Evolutionary conservation across 1,140 invertebrate species (phyloP), one percentile per base, ranked within the genome.

Genomic region (Phenacoccus solenopsis): DNA sequence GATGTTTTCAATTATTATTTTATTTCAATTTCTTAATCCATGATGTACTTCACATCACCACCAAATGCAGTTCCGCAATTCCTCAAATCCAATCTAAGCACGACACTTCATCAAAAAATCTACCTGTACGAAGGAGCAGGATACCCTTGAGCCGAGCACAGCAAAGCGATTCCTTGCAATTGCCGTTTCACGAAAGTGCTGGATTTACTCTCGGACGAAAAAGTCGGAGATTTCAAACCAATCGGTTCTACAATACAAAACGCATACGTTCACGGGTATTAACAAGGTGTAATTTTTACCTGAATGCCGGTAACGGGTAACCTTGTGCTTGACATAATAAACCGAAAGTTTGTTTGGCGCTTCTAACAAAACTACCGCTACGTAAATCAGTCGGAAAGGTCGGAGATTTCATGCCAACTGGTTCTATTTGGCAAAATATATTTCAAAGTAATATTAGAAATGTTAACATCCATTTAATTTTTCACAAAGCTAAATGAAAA

Each of bases 281-380:
- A 25, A 10, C 9, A 24, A 64, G 59, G 25, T 25, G 1, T 64
- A n/a, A 1, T 13, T 71, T 56, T 69, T 59, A 85, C 85, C 85
- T 85, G 79, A 80, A 83, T 70, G 81, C 78, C 73, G 86, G 85
- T 69, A 86, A 80, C 72, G 86, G 86, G 76, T 84, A 87, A 56
- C 84, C 85, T 79, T 87, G 84, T 75, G 84, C 86, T 74, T 83
- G 84, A 79, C 88, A 90, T 68, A 88, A 81, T 71, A 91, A 78
- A 72, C 85, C 81, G 69, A 82, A 61, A 67, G 70, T 49, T 20
- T 56, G 28, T 20, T 72, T 72, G 16, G 70, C 20, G 2, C 28
- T 77, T 75, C 82, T 82, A 73, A 82, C 78, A 76, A 86, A 83
- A 75, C 82, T 82, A 72, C 77, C 76, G 32, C 75, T 74, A 68